Percentiles rank a stretch among this genome's conserved stretches.
phyloP scores from a whole-genome alignment of 2,113 vertebrate genomes.

The Anolis sagrei region DNA sequence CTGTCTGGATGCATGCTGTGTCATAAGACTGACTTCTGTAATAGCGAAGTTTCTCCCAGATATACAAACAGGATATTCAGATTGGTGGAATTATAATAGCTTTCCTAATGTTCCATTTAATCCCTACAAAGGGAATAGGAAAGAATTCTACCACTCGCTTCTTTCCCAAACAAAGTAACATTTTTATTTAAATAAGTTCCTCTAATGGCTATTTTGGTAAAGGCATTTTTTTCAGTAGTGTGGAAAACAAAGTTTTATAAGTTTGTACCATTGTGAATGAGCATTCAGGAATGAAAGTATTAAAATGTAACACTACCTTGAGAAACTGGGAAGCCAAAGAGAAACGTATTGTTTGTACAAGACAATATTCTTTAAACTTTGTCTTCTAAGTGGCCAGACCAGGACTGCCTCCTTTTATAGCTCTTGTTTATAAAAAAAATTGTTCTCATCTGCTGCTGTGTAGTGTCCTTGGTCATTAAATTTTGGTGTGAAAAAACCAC shows the following conservation, averaged over 20 bases:
- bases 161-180: not conserved
- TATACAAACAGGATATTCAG: not conserved
- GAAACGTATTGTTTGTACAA: not conserved
- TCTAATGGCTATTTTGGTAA: not conserved
- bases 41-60: slow-evolving; percentile 17
- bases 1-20: slow-evolving; percentile 2
- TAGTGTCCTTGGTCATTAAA: not conserved
- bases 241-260: not conserved
- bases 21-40: slow-evolving; percentile 18
- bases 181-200: not conserved
- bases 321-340: not conserved
- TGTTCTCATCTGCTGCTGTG: not conserved
- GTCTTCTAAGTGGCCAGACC: not conserved
- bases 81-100: not conserved
- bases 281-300: not conserved
- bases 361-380: not conserved
- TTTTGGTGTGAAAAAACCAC: not conserved
- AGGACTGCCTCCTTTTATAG: not conserved
- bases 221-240: not conserved
- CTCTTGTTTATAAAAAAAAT: not conserved
- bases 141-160: not conserved
- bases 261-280: not conserved
- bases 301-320: not conserved
- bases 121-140: not conserved
- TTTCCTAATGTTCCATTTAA: not conserved